Percentiles rank a stretch among this genome's conserved stretches.
Conservation (phyloP, 30 jellyfish, hydroid and myxozoan species). For the Cassiopea andromeda region DNA sequence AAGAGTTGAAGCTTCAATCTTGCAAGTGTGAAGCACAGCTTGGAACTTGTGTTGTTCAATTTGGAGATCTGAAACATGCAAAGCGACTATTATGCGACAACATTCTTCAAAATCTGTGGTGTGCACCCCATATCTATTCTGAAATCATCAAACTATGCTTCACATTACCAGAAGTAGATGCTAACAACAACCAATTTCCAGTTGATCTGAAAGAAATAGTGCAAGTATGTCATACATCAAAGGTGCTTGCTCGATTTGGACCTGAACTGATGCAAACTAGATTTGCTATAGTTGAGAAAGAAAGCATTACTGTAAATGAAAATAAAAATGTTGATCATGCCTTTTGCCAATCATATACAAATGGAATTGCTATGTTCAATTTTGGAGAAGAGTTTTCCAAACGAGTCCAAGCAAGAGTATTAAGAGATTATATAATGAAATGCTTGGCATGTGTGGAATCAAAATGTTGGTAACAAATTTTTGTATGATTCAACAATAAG, state of each 20-base stretch:
- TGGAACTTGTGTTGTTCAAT: background rate
- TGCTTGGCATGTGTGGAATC: background rate
- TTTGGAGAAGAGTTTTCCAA: background rate
- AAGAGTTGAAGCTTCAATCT: constrained; percentile 2
- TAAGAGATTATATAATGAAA: background rate
- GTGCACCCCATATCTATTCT: constrained; percentile 33
- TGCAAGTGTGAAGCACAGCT: background rate
- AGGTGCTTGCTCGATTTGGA: background rate
- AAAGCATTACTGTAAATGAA: background rate
- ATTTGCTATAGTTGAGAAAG: background rate
- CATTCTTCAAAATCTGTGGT: constrained; percentile 48
- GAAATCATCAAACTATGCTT: constrained; percentile 15
- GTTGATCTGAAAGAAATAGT: background rate
- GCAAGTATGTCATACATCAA: background rate
- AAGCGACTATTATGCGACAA: constrained; percentile 16
- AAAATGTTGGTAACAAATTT: background rate
- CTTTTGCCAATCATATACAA: background rate
- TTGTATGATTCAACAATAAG: background rate
- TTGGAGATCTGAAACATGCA: constrained; percentile 56
- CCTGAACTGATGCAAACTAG: background rate
- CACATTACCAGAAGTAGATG: background rate
- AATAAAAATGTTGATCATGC: background rate
- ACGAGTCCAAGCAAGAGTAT: background rate
- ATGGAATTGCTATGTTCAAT: background rate
- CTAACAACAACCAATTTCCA: background rate